Percentiles rank a stretch among this genome's conserved stretches.
Evolutionary conservation across 1,140 invertebrate genomes (phyloP).

Genomic region (Anastrepha obliqua): DNA sequence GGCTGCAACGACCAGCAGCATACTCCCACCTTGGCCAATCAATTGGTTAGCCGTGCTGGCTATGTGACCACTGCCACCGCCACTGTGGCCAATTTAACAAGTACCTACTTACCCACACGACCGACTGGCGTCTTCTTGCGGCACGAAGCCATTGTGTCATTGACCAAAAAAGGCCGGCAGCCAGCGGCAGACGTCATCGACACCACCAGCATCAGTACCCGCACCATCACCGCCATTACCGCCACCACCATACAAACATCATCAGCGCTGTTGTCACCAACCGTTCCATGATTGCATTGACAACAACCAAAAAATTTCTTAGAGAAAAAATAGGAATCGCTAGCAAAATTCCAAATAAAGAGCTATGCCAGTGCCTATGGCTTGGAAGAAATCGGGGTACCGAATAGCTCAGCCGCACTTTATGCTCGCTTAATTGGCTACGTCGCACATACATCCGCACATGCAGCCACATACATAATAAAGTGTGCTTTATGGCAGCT

Average conservation of each 20-base stretch:
- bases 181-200: slow-evolving; percentile 31
- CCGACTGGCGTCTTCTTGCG: slow-evolving; percentile 24
- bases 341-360: slow-evolving; percentile 43
- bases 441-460: not conserved
- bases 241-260: not conserved
- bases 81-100: slow-evolving; percentile 39
- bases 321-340: slow-evolving; percentile 26
- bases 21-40: slow-evolving; percentile 4
- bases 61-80: slow-evolving; percentile 17
- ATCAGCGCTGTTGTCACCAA: slow-evolving; percentile 24
- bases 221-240: not conserved
- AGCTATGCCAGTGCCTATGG: not conserved
- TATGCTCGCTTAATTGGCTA: slow-evolving; percentile 52
- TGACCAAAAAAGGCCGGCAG: slow-evolving; percentile 35
- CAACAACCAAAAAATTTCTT: not conserved
- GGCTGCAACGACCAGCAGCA: not conserved
- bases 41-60: slow-evolving; percentile 5
- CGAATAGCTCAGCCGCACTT: not conserved
- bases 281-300: not conserved
- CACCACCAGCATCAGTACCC: not conserved
- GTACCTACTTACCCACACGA: slow-evolving; percentile 4
- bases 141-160: slow-evolving; percentile 35
- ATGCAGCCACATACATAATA: not conserved
- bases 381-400: not conserved
- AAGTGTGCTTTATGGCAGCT: slow-evolving; percentile 47